Base-by-base conservation (phyloP, 1,140 invertebrate species). In the Penaeus japonicus region DNA sequence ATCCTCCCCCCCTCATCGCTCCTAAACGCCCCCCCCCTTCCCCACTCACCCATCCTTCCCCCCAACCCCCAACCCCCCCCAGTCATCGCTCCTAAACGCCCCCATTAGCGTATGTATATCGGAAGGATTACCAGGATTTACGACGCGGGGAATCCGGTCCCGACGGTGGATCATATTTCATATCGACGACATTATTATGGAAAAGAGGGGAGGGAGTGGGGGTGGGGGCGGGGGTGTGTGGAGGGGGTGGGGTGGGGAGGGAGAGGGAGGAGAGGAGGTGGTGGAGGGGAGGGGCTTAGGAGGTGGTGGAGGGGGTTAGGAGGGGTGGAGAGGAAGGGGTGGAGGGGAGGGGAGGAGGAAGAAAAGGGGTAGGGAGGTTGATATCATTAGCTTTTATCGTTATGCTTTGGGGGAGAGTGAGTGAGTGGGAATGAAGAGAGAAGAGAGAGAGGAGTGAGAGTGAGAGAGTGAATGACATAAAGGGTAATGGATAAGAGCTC, bases 121-220 rank as follows among this genome's bases (percentile, higher is more conserved):
- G 85, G 85, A 87, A 87, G 85, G 85, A 87, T 87, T 87, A 87
- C 85, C 12, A 87, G 81, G 85, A 87, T 87, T 54, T 87, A 87
- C 79, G 59, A 77, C 20, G 7, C 15, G 10, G 47, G 22, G 53
- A 53, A 87, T 87, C 85, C 85, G 85, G 59, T 65, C 17, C 39
- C 18, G 39, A 24, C 20, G 39, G 18, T 5, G 4, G 4, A 24
- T 81, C 79, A 87, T 87, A 87, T 87, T 87, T 87, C 85, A 87
- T 87, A 87, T 82, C 59, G 73, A 87, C 78, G 78, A 73, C 62
- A 47, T 55, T 87, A 73, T 81, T 82, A 75, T 82, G 57, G 15
- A 7, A 10, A 39, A 30, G 70, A 47, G 54, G 59, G 73, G 65
- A 47, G 30, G 22, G 7, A 53, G 30, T 24, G 24, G 53, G 7